Base-by-base conservation (phyloP, 2,888 invertebrate species). In the Leucophenga maculata region DNA sequence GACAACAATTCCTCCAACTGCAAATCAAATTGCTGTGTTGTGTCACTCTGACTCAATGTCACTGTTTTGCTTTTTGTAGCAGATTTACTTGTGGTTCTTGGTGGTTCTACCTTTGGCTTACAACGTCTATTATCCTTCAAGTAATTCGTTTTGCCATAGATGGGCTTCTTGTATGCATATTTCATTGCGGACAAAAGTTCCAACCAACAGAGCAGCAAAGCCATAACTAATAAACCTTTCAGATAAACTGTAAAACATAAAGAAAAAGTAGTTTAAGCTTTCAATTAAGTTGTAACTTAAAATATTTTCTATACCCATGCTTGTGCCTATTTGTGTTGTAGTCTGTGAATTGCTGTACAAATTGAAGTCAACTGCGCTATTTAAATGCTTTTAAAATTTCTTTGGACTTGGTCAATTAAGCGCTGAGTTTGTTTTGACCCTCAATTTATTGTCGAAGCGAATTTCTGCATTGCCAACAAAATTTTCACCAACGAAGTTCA, bases 111-210 rank as follows among this genome's bases (percentile, higher is more conserved):
- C 46, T 70, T 76, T 6, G 54, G 52, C 67, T 57, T 74, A 0
- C 65, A 8, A 3, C 76, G 74, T 9, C 39, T 39, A 39, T 76
- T 80, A 52, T 84, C 82, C 72, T 80, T 84, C 1, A 78, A 50
- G 13, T 52, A 65, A 52, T 77, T 78, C 0, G 68, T 46, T 50
- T 83, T 86, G 52, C 82, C 78, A n/a, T 75, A 74, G 18, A 82
- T 69, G 0, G 83, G 72, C 60, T 86, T 86, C 59, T 84, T 87
- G 69, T 82, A 84, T 0, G 82, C 76, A 1, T 84, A 78, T 70
- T 85, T 86, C 16, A 72, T 80, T 57, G 69, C 74, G 1, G 65
- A 74, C 72, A 74, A 44, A 31, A 74, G 68, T n/a, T 74, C 62
- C 20, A 46, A 14, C 13, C 13, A 32, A 46, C 22, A 62, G 22